Percentiles rank a stretch among this genome's conserved stretches.
These are phyloP conservation scores for Percopsis transmontana DNA, from an alignment of 2,113 vertebrate species.

Conservation along the genomic window DNA sequence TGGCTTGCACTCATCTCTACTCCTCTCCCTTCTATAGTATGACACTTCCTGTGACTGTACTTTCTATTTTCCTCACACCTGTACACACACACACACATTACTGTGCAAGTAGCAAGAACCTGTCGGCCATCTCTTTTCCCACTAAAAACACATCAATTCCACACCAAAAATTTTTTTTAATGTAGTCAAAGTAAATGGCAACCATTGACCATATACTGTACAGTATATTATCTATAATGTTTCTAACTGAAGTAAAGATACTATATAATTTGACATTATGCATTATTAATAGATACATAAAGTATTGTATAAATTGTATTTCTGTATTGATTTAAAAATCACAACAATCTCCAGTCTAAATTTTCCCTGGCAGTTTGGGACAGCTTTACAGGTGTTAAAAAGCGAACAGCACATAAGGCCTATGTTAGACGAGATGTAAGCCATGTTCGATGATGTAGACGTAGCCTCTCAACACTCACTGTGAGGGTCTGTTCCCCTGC, in stretches of 20 bases:
- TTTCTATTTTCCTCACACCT: background rate
- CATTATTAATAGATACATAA: background rate
- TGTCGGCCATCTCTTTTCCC: no score
- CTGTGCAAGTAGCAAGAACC: no score
- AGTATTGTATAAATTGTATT: background rate
- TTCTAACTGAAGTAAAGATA: background rate
- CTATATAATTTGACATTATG: no score
- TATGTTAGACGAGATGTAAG: background rate
- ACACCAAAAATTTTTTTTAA: no score
- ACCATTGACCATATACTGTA: no score
- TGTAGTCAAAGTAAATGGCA: no score
- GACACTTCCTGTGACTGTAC: background rate
- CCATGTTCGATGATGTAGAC: background rate
- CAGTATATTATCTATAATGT: no score
- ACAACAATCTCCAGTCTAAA: background rate
- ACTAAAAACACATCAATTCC: no score
- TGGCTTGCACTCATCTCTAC: no score
- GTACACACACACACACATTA: no score
- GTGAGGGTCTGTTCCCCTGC: slow-evolving; percentile 47
- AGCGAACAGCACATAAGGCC: background rate
- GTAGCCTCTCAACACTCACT: slow-evolving; percentile 49
- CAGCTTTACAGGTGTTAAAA: no score
- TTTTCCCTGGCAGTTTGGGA: background rate
- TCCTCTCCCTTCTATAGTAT: background rate
- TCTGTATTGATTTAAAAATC: no score